Conservation (phyloP, 2,888 invertebrate genomes). For the Rhodophaea formosa region DNA sequence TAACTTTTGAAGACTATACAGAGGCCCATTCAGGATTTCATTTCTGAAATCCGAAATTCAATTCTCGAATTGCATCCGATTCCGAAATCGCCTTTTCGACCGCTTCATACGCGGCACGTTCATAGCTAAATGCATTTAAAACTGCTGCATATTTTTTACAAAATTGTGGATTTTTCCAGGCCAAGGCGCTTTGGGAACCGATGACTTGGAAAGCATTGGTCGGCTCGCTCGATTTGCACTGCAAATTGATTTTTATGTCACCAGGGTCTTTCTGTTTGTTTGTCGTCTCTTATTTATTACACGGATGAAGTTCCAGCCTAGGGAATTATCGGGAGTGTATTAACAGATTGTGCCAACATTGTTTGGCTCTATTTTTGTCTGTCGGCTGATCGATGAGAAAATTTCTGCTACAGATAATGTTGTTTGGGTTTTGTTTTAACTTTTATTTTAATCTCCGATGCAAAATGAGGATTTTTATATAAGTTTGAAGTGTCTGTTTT, state of each 20-base stretch:
- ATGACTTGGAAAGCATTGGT: constrained; percentile 76
- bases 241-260: constrained; percentile 76
- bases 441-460: too few species aligned
- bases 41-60: background rate
- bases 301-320: constrained; percentile 20
- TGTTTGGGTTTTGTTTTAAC: too few species aligned
- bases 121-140: constrained; percentile 40
- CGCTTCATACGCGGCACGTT: background rate
- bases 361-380: background rate
- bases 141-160: constrained; percentile 47
- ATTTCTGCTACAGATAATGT: background rate
- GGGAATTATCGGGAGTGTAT: constrained; percentile 2
- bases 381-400: background rate
- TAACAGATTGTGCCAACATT: constrained; percentile 4
- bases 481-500: too few species aligned
- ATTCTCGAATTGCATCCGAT: constrained; percentile 5
- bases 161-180: constrained; percentile 68
- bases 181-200: constrained; percentile 61
- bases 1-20: too few species aligned
- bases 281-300: constrained; percentile 34
- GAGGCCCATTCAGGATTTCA: background rate
- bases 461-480: too few species aligned
- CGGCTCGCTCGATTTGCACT: constrained; percentile 74
- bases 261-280: constrained; percentile 43
- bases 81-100: constrained; percentile 4